Evolutionary conservation across 1,140 invertebrate species (phyloP).

Genomic region (Calycopis cecrops): DNA sequence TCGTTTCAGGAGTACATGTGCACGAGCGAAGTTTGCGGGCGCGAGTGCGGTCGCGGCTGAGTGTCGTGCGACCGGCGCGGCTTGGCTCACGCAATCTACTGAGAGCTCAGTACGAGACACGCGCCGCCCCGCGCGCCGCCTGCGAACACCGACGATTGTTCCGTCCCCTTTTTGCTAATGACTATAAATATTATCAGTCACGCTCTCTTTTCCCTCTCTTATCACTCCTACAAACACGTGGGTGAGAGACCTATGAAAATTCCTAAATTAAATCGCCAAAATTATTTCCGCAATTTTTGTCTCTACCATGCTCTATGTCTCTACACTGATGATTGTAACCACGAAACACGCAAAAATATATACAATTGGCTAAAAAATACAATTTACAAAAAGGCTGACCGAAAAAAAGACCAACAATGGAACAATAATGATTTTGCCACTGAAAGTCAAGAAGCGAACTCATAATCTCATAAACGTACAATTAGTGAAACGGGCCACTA

Average conservation of each 20-base stretch:
- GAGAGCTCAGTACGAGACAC: constrained; percentile 41
- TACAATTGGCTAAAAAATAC: constrained; percentile 9
- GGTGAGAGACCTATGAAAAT: constrained; percentile 25
- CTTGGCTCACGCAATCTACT: constrained; percentile 68
- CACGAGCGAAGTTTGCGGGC: constrained; percentile 57
- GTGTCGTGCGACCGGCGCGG: constrained; percentile 59
- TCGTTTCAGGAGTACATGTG: constrained; percentile 38
- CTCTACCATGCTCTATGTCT: background rate
- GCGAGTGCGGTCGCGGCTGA: constrained; percentile 49
- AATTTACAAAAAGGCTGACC: constrained; percentile 19
- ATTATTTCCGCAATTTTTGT: background rate
- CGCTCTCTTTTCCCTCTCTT: constrained; percentile 65
- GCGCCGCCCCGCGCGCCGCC: constrained; percentile 59
- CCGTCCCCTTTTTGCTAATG: constrained; percentile 73
- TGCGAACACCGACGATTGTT: constrained; percentile 55
- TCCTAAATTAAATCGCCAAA: background rate
- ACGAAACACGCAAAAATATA: background rate
- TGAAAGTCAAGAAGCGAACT: constrained; percentile 67
- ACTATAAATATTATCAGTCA: constrained; percentile 74
- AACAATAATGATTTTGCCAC: constrained; percentile 53
- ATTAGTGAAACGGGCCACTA: constrained; percentile 72
- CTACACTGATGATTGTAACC: background rate
- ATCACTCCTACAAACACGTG: constrained; percentile 61
- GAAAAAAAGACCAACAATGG: constrained; percentile 54
- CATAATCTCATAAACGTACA: constrained; percentile 74